Base-by-base conservation (phyloP, 2,113 vertebrate genomes). In the Phalacrocorax aristotelis region DNA sequence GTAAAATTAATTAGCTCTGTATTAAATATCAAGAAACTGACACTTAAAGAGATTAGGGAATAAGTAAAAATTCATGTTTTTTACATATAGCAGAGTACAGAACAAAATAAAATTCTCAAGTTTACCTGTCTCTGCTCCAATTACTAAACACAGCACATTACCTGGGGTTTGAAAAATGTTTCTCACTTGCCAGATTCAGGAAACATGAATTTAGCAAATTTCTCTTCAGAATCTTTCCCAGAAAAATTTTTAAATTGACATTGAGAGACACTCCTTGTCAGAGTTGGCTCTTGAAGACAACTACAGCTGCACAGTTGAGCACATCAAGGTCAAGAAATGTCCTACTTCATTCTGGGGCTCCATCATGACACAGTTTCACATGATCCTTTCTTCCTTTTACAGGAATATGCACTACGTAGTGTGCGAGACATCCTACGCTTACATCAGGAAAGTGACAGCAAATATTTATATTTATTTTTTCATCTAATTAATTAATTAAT, bases 251-350 rank as follows among this genome's bases (percentile, higher is more conserved):
- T 51, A 0, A 62, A 71, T 38, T 68, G 16, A 62, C 58, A 83
- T 79, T 65, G 46, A 65, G 65, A 87, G 61, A 66, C 29, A 29
- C 90, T 86, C 55, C 66, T 65, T 80, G 54, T 79, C 82, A 91
- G 80, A 90, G 81, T 49, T 51, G 87, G 69, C 85, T 86, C 77
- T 68, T 72, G 58, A 71, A 91, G 89, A 90, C 42, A 38, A 75
- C 40, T 84, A 72, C 25, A 87, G 66, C 79, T 86, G 93, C 82
- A 75, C 1, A 1, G 75, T 36, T 90, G 82, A 86, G 91, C 55
- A 78, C 79, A 80, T 46, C 82, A 93, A 95, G 89, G 91, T 96
- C 96, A 96, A 86, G 75, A 64, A 85, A 90, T 60, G 93, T 83
- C 82, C 82, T 94, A 52, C 71, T 88, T 94, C 87, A 49, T 83